Conservation (phyloP, 2,113 vertebrate species). For the Triplophysa dalaica region DNA sequence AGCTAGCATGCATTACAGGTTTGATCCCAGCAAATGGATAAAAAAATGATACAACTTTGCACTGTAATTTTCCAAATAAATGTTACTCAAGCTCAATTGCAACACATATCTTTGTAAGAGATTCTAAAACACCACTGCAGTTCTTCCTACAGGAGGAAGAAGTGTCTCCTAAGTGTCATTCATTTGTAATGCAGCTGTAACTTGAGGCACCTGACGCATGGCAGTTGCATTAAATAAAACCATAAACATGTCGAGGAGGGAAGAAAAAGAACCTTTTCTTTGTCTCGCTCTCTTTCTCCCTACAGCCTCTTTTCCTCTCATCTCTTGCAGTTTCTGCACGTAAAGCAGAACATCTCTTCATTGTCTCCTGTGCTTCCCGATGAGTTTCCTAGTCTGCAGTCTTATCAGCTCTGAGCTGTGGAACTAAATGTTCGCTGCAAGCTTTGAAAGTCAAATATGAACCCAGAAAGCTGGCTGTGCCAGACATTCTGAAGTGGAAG, state of each 20-base stretch:
- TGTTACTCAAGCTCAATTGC: background rate
- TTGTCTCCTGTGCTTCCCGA: slow-evolving; percentile 43
- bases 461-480: slow-evolving; percentile 23
- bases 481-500: background rate
- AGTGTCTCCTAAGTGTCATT: slow-evolving; percentile 47
- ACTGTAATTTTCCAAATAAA: no score
- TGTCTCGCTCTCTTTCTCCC: background rate
- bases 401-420: slow-evolving; percentile 29
- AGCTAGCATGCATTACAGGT: no score
- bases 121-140: background rate
- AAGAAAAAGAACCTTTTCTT: slow-evolving; percentile 57
- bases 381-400: slow-evolving; percentile 19
- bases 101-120: background rate
- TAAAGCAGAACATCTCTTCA: slow-evolving; percentile 47
- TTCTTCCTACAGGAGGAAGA: background rate
- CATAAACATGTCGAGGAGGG: slow-evolving; percentile 61
- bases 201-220: slow-evolving; percentile 43
- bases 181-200: slow-evolving; percentile 51
- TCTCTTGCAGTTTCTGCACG: background rate
- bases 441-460: slow-evolving; percentile 25
- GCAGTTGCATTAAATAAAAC: slow-evolving; percentile 55
- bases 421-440: slow-evolving; percentile 14
- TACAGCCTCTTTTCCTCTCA: background rate
- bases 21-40: no score
- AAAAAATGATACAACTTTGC: no score